phyloP scores from a whole-genome alignment of 2,888 invertebrate species.

The Orchesella flavescens region DNA sequence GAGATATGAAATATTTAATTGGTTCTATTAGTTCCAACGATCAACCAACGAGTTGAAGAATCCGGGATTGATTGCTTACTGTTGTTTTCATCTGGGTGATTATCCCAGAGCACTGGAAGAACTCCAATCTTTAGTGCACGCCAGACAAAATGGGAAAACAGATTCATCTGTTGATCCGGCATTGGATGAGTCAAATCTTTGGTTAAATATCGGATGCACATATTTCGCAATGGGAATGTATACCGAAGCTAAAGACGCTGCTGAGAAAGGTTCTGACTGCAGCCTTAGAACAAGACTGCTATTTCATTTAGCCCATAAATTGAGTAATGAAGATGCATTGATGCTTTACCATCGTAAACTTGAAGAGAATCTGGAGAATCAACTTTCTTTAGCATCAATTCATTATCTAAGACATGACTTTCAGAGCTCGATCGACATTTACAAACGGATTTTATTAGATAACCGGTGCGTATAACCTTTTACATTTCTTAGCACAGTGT shows the following conservation, averaged over 20 bases:
- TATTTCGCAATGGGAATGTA: slow-evolving; percentile 95
- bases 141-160: slow-evolving; percentile 75
- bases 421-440: slow-evolving; percentile 98
- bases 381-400: slow-evolving; percentile 94
- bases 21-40: slow-evolving; percentile 75
- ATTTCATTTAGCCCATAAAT: slow-evolving; percentile 95
- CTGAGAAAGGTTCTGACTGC: slow-evolving; percentile 80
- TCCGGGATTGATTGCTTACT: slow-evolving; percentile 88
- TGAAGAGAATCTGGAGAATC: slow-evolving; percentile 93
- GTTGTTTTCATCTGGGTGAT: slow-evolving; percentile 95
- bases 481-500: neutral
- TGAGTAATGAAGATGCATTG: slow-evolving; percentile 86
- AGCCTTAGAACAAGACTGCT: slow-evolving; percentile 84
- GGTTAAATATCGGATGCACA: slow-evolving; percentile 91
- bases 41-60: slow-evolving; percentile 75
- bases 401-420: slow-evolving; percentile 97
- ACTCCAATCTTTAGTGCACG: slow-evolving; percentile 78
- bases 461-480: slow-evolving; percentile 81
- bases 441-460: slow-evolving; percentile 92
- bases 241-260: slow-evolving; percentile 79
- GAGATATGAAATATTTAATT: too few relatives aligned
- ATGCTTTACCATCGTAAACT: slow-evolving; percentile 89
- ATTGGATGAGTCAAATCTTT: slow-evolving; percentile 74
- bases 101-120: slow-evolving; percentile 87
- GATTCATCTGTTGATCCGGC: slow-evolving; percentile 74